A percentile compares a stretch with the other conserved stretches of the same genome.
Conservation (phyloP, 2,888 invertebrate genomes). For the Ellobium chinense region DNA sequence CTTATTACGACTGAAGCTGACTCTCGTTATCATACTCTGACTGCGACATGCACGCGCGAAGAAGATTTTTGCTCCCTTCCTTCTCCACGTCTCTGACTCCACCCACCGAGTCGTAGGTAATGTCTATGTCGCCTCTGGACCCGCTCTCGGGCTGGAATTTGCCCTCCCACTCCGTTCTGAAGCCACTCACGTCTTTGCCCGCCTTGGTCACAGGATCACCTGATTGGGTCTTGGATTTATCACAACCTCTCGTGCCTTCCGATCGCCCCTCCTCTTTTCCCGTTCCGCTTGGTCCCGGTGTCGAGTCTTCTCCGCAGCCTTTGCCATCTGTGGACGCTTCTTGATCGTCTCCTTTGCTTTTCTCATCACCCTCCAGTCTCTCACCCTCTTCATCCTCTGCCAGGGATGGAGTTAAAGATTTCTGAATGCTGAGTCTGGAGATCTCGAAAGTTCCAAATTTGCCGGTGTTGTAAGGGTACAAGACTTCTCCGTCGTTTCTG, state of each 20-base stretch:
- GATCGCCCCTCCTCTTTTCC: no score
- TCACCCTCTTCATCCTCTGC: background rate
- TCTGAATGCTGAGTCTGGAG: background rate
- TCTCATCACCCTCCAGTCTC: no score
- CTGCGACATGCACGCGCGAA: conserved; percentile 7
- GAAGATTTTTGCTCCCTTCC: background rate
- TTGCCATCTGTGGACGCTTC: background rate
- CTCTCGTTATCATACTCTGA: background rate
- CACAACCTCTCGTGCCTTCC: no score
- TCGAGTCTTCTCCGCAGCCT: background rate
- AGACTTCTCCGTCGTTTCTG: background rate
- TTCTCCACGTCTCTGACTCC: background rate
- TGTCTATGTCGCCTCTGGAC: background rate
- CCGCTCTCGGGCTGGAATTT: background rate
- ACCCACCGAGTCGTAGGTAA: background rate
- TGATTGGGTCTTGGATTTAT: no score
- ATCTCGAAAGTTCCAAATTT: conserved; percentile 12
- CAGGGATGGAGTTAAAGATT: background rate
- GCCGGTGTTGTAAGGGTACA: background rate
- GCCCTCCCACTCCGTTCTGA: background rate
- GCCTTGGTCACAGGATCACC: no score
- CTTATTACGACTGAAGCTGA: no score
- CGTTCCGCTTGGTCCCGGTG: background rate
- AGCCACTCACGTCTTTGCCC: background rate
- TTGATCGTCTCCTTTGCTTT: background rate